phyloP scores from a whole-genome alignment of 2,113 vertebrate genomes.

The Tauraco erythrolophus region DNA sequence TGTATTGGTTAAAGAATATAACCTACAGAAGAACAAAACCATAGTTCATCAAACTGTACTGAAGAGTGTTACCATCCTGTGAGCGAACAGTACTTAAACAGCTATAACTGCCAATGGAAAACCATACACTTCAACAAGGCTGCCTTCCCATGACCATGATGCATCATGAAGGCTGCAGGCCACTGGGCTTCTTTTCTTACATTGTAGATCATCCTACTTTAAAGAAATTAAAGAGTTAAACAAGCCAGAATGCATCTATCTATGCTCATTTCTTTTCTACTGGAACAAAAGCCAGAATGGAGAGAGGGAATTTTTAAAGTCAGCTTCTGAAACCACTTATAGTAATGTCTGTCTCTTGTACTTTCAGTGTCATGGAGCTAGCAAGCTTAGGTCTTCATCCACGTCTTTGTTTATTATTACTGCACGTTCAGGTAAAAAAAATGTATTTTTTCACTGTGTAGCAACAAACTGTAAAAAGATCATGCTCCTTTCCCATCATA shows the following conservation, averaged over 20 bases:
- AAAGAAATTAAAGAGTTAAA: conserved; percentile 58
- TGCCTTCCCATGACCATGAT: neutral
- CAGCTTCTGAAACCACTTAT: neutral
- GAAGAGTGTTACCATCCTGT: conserved; percentile 15
- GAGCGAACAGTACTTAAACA: conserved; percentile 13
- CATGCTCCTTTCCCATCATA: conserved; percentile 51
- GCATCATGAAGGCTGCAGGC: neutral
- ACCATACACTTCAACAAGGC: conserved; percentile 45
- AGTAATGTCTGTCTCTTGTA: neutral
- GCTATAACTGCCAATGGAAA: conserved; percentile 14
- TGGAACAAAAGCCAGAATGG: neutral
- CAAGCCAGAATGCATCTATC: conserved; percentile 41
- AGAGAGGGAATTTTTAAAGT: neutral
- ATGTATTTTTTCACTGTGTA: conserved; percentile 44
- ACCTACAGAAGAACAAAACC: conserved; percentile 73
- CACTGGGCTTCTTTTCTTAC: neutral
- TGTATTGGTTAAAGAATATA: conserved; percentile 72
- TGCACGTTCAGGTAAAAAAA: conserved; percentile 40
- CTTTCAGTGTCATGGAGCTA: neutral
- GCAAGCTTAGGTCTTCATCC: conserved; percentile 14
- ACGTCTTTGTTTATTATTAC: conserved; percentile 19
- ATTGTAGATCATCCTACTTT: neutral
- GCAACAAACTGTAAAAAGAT: conserved; percentile 67
- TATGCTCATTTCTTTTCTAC: conserved; percentile 12
- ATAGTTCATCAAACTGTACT: conserved; percentile 64